phyloP scores from a whole-genome alignment of 1,140 invertebrate species.

The Magallana gigas region DNA sequence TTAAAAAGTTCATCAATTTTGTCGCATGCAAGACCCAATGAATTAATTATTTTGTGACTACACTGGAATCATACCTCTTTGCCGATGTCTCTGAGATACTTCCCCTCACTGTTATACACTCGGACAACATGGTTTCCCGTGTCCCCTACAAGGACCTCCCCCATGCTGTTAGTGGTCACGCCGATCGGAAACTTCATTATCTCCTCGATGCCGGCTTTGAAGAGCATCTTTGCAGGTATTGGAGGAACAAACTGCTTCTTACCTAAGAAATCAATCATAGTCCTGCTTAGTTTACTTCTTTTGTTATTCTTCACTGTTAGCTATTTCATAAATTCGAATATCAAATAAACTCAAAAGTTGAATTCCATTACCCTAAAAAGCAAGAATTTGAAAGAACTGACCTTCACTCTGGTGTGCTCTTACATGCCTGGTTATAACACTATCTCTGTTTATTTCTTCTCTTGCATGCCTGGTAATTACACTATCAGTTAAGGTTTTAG shows the following conservation, averaged over 20 bases:
- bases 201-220: slow-evolving; percentile 49
- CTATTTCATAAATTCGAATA: no score
- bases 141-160: slow-evolving; percentile 66
- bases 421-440: no score
- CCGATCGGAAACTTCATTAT: slow-evolving; percentile 69
- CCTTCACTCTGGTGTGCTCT: no score
- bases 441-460: background rate
- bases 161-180: slow-evolving; percentile 59
- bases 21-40: no score
- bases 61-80: slow-evolving; percentile 15
- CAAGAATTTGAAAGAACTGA: no score
- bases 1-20: no score
- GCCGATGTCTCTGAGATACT: slow-evolving; percentile 46
- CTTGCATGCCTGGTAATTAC: background rate
- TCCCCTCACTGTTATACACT: slow-evolving; percentile 54
- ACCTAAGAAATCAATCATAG: no score
- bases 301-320: no score
- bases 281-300: no score
- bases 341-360: no score
- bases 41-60: no score
- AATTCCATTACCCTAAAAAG: no score
- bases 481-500: background rate
- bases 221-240: slow-evolving; percentile 53
- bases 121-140: slow-evolving; percentile 64
- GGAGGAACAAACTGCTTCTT: slow-evolving; percentile 5